A percentile compares a stretch with the other conserved stretches of the same genome.
phyloP scores from a whole-genome alignment of 1,140 invertebrate genomes.

The Nymphalis io region DNA sequence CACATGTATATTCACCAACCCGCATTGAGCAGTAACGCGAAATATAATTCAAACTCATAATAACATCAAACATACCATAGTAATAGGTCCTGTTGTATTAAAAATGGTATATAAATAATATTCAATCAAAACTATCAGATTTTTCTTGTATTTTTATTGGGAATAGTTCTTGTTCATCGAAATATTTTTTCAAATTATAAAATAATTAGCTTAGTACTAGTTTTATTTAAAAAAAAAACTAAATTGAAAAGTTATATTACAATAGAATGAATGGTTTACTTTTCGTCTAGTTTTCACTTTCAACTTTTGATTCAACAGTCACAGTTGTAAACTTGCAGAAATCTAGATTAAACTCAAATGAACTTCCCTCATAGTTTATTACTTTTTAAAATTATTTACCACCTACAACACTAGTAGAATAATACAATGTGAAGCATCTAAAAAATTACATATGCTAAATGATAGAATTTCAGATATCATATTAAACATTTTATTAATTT shows the following conservation, averaged over 20 bases:
- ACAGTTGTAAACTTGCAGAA: slow-evolving; percentile 33
- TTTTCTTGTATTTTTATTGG: no score
- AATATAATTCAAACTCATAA: no score
- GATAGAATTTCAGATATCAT: background rate
- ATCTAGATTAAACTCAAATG: slow-evolving; percentile 35
- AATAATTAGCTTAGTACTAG: background rate
- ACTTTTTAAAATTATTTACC: slow-evolving; percentile 11
- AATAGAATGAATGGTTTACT: slow-evolving; percentile 35
- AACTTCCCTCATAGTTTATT: slow-evolving; percentile 20
- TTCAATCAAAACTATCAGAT: no score
- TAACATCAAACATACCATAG: no score
- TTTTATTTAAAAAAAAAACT: slow-evolving; percentile 10
- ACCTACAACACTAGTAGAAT: background rate
- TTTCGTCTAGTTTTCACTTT: slow-evolving; percentile 33
- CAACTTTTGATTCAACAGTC: slow-evolving; percentile 40
- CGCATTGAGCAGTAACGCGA: no score
- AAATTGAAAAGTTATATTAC: slow-evolving; percentile 35
- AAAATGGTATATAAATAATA: no score
- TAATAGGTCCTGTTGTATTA: no score
- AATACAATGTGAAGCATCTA: background rate
- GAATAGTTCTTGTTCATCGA: no score
- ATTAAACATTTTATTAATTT: no score
- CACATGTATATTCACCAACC: no score
- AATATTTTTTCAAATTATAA: background rate
- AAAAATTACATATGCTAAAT: background rate